Evolutionary conservation across 2,888 invertebrate species (phyloP).

Genomic region (Cetonia aurata): DNA sequence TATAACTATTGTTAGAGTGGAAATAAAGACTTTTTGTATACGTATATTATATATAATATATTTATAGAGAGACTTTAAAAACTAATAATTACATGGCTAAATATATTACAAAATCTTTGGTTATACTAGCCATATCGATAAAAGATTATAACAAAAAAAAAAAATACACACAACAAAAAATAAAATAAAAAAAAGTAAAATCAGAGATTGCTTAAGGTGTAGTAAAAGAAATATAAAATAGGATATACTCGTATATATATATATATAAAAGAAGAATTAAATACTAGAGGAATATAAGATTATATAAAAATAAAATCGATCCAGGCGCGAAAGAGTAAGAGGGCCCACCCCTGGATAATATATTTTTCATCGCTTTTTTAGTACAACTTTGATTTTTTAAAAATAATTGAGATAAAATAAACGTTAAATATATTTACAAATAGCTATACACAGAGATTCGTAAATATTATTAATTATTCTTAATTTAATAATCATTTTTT

Average conservation of each 20-base stretch:
- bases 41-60: conserved; percentile 35
- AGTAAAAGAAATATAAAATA: conserved; percentile 51
- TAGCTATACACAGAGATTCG: conserved; percentile 64
- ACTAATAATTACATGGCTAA: conserved; percentile 56
- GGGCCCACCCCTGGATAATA: conserved; percentile 10
- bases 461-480: conserved; percentile 58
- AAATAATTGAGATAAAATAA: conserved; percentile 48
- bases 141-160: conserved; percentile 53
- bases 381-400: conserved; percentile 36
- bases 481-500: conserved; percentile 53
- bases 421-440: conserved; percentile 62
- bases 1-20: conserved; percentile 49
- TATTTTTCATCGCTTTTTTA: conserved; percentile 30
- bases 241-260: conserved; percentile 34
- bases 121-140: conserved; percentile 66
- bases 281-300: conserved; percentile 47
- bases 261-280: conserved; percentile 42
- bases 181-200: conserved; percentile 50
- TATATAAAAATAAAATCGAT: conserved; percentile 45
- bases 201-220: conserved; percentile 52
- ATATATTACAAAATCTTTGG: conserved; percentile 67
- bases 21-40: conserved; percentile 46
- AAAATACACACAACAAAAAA: conserved; percentile 52
- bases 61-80: conserved; percentile 51
- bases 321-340: conserved; percentile 20